Base-by-base conservation (phyloP, 1,140 invertebrate genomes). In the Augochlora pura region DNA sequence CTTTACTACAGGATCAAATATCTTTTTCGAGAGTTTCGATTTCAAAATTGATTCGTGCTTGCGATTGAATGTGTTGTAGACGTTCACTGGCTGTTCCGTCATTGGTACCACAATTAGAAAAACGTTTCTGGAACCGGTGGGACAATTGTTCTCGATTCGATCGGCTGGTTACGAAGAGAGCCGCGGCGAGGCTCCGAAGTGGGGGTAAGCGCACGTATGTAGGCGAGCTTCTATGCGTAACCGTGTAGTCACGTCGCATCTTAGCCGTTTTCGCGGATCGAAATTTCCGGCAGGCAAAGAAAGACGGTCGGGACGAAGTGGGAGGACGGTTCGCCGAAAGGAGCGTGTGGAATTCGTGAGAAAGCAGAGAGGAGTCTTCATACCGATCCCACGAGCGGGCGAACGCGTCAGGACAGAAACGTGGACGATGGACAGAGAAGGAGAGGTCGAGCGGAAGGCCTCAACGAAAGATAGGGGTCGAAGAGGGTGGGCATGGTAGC, bases 401-500 rank as follows among this genome's bases (percentile, higher is more conserved):
- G 39, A 46, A 38, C 38, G 63, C 63, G 76, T 23, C 14, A 27
- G 39, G 10, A 18, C 52, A 57, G 79, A 57, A 49, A 60, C 64
- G n/a, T 1, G 59, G 60, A 27, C 59, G 67, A 39, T 18, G 49
- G 49, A 18, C 49, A 7, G n/a, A 46, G 46, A 32, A 32, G 14
- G 21, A 54, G 63, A 69, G 21, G 38, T n/a, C 4, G 12, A 32
- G 12, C 42, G 66, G 66, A 21, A 25, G 49, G 27, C 21, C 54
- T 52, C 21, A 54, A 69, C 38, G 75, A 66, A 54, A 67, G 49
- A 70, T 23, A 18, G 65, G 66, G 16, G 65, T 63, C 46, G 70
- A 63, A 81, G 73, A 62, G 73, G 83, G 81, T 78, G 71, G 76
- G 76, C 77, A 73, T 75, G 72, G 63, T 70, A 69, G 77, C 81